phyloP scores from a whole-genome alignment of 2,888 invertebrate species.

The Sialis lutaria region DNA sequence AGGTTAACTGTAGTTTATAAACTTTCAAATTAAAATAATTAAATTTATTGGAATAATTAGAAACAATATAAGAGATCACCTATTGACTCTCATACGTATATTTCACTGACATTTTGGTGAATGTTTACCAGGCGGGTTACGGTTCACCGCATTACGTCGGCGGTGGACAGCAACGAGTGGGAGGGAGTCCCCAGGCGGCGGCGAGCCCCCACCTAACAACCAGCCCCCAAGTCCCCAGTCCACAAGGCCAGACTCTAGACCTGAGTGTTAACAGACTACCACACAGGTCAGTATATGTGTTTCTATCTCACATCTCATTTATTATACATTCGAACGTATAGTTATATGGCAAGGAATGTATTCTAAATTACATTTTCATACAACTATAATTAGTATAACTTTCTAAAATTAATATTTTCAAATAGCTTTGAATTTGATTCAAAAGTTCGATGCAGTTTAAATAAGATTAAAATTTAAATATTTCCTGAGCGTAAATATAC shows the following conservation, averaged over 20 bases:
- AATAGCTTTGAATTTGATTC: neutral
- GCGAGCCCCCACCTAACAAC: slow-evolving; percentile 70
- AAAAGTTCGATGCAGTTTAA: neutral
- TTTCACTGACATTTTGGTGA: too few relatives aligned
- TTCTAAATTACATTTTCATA: neutral
- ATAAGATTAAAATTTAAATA: neutral
- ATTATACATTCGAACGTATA: too few relatives aligned
- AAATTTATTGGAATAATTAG: too few relatives aligned
- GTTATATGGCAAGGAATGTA: too few relatives aligned
- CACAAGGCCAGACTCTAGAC: slow-evolving; percentile 79
- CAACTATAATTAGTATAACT: neutral
- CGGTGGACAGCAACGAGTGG: slow-evolving; percentile 38
- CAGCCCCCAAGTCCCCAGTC: slow-evolving; percentile 81
- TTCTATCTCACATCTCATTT: too few relatives aligned
- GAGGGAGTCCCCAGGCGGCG: slow-evolving; percentile 70
- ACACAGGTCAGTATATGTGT: slow-evolving; percentile 44
- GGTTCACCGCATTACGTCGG: slow-evolving; percentile 58
- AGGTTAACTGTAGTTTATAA: too few relatives aligned
- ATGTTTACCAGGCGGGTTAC: slow-evolving; percentile 42
- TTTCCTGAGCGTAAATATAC: neutral
- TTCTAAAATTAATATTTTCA: neutral
- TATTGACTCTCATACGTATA: too few relatives aligned
- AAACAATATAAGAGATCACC: too few relatives aligned
- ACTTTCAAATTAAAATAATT: too few relatives aligned
- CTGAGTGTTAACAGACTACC: slow-evolving; percentile 74